Base-by-base conservation (phyloP, 2,797 vertebrate species). In the Thalassophryne amazonica region DNA sequence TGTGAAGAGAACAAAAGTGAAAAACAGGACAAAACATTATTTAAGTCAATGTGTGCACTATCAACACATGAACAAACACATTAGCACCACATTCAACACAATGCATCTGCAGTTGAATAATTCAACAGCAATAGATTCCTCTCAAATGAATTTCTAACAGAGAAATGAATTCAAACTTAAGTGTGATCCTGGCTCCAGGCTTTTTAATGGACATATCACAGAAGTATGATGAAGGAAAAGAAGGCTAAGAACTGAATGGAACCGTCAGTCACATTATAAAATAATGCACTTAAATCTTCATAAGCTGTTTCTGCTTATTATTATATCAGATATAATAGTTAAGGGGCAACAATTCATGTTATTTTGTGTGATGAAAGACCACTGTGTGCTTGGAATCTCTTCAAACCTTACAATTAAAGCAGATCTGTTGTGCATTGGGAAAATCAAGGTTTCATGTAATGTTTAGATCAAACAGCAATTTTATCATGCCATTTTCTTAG, bases 61-160 rank as follows among this genome's bases (percentile, higher is more conserved):
- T 37, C 4, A 30, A 31, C 35, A 28, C 29, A 38, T 13, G 39
- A 21, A 6, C 24, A 27, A 43, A 60, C 27, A 23, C n/a, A 9
- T 18, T 29, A 13, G 20, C 22, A 21, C 11, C 43, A 33, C 13
- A 27, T 19, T 19, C 23, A 32, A 19, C 38, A 36, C 46, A 34
- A 16, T 21, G n/a, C 12, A 22, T 41, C 34, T 32, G 17, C 18
- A 27, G 16, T 22, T 64, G 29, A 64, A 57, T 64, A 18, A 40
- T 52, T 39, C 13, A 46, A 14, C 47, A 31, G 15, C 8, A 38
- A 27, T 21, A 48, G 3, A 15, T 41, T 38, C 31, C 30, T 40
- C 4, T 31, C 13, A 37, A 41, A 29, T 14, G 15, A 39, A 27
- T 22, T 38, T 38, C 22, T 8, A 33, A 20, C 18, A 46, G 19